These are phyloP conservation scores for Chelonoidis abingdonii DNA, from an alignment of 2,113 vertebrate species.

Conservation along the genomic window DNA sequence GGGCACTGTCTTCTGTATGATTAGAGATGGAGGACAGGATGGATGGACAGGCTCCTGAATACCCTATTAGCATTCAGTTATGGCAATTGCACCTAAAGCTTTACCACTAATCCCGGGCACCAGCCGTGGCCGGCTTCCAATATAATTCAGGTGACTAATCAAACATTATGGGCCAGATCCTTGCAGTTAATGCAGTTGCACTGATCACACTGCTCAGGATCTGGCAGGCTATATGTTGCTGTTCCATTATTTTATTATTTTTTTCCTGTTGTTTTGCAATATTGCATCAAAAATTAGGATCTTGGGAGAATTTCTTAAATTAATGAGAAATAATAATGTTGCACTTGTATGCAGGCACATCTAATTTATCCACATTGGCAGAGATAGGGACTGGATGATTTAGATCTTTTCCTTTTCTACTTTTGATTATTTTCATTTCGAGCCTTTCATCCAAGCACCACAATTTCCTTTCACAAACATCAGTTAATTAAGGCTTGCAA, in stretches of 20 bases:
- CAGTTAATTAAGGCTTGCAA: background rate
- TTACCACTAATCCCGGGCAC: background rate
- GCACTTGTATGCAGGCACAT: background rate
- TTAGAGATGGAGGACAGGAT: background rate
- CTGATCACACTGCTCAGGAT: background rate
- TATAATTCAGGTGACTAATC: accelerated
- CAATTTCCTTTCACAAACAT: background rate
- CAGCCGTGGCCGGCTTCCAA: background rate
- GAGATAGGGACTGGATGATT: background rate
- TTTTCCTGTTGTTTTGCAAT: background rate
- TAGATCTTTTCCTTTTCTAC: background rate
- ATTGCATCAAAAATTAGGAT: accelerated
- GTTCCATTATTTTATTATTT: accelerated
- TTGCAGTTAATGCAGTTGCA: background rate
- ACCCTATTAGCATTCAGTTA: background rate
- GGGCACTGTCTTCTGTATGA: background rate
- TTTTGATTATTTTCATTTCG: background rate
- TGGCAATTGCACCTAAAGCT: background rate
- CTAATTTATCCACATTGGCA: background rate
- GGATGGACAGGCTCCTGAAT: background rate
- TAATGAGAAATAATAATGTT: background rate
- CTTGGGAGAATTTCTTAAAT: background rate
- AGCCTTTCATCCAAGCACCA: background rate
- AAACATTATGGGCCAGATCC: accelerated
- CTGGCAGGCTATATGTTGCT: background rate